Percentiles rank a stretch among this genome's conserved stretches.
Conservation (phyloP, 1,140 invertebrate species). For the Tetragnatha versicolor region DNA sequence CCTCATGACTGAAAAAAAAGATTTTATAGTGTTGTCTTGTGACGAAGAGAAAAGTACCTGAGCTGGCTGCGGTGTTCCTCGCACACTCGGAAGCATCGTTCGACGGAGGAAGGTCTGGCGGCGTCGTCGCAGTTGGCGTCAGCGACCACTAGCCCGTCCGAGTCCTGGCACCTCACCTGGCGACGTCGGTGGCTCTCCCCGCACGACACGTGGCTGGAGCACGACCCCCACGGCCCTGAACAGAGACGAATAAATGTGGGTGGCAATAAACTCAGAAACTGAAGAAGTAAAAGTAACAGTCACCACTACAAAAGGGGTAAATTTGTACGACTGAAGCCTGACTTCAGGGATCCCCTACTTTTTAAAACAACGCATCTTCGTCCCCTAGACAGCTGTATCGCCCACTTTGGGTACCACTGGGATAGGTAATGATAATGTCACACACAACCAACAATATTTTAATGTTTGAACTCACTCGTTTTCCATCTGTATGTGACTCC, state of each 20-base stretch:
- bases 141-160: slow-evolving; percentile 18
- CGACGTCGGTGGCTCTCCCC: slow-evolving; percentile 56
- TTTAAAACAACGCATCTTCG: too few species aligned
- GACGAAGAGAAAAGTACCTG: too few species aligned
- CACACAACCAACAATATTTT: too few species aligned
- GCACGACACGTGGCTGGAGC: slow-evolving; percentile 56
- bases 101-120: slow-evolving; percentile 27
- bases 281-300: background rate
- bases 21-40: too few species aligned
- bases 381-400: too few species aligned
- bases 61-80: slow-evolving; percentile 52
- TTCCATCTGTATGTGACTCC: background rate
- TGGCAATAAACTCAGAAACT: background rate
- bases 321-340: too few species aligned
- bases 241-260: background rate
- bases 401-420: too few species aligned
- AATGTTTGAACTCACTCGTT: background rate
- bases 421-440: too few species aligned
- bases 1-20: too few species aligned
- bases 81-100: slow-evolving; percentile 57
- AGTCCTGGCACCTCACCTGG: slow-evolving; percentile 56
- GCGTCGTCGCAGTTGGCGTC: slow-evolving; percentile 40
- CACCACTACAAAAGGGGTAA: too few species aligned
- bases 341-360: too few species aligned
- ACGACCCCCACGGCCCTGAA: slow-evolving; percentile 58